Percentiles rank a stretch among this genome's conserved stretches.
Evolutionary conservation across 2,113 vertebrate species (phyloP).

Genomic region (Phylloscopus trochilus): DNA sequence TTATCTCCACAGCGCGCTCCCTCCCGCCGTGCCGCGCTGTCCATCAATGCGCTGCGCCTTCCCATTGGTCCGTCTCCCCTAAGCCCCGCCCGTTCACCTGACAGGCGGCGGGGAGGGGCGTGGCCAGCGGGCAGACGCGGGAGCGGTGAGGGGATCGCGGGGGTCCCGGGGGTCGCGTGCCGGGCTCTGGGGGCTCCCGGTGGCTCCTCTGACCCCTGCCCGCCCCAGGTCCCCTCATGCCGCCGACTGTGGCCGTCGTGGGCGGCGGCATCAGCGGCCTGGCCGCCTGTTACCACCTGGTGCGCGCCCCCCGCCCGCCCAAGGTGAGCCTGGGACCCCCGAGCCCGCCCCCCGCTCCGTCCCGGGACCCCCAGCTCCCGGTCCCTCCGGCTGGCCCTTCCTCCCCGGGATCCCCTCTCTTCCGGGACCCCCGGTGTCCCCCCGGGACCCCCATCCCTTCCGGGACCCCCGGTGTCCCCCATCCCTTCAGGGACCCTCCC

Average conservation of each 20-base stretch:
- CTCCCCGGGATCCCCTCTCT: too few species aligned
- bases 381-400: too few species aligned
- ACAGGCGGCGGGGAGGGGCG: background rate
- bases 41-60: background rate
- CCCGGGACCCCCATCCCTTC: too few species aligned
- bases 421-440: too few species aligned
- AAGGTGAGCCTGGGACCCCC: background rate
- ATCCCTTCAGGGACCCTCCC: too few species aligned
- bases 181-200: background rate
- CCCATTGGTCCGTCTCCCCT: background rate
- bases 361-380: background rate
- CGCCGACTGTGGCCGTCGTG: background rate
- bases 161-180: too few species aligned
- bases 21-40: background rate
- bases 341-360: background rate
- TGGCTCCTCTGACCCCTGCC: background rate
- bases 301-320: background rate
- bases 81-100: background rate
- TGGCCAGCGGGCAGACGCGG: background rate
- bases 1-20: too few species aligned
- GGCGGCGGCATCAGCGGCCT: background rate
- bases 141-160: background rate
- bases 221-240: background rate
- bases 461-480: too few species aligned
- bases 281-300: background rate